These are phyloP conservation scores for Colossoma macropomum DNA, from an alignment of 2,113 vertebrate species.

Conservation along the genomic window DNA sequence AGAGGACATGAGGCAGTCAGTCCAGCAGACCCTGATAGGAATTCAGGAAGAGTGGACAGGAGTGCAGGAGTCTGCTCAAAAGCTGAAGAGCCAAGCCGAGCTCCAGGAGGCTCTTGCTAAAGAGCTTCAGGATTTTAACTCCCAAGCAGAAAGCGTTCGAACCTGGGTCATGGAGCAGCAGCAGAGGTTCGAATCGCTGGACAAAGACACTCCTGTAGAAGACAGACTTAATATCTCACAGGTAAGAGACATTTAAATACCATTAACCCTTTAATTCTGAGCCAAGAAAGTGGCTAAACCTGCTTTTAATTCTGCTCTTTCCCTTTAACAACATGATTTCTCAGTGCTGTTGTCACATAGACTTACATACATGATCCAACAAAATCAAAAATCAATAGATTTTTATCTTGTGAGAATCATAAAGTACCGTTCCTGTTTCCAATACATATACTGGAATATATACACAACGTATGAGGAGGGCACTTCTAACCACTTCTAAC, in stretches of 20 bases:
- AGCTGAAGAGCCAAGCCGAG: conserved; percentile 46
- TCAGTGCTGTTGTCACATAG: too few relatives aligned
- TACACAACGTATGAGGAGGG: too few relatives aligned
- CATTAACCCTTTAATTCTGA: background rate
- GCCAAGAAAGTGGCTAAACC: too few relatives aligned
- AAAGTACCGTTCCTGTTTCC: too few relatives aligned
- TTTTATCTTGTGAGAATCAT: too few relatives aligned
- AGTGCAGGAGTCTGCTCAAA: conserved; percentile 51
- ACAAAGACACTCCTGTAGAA: conserved; percentile 30
- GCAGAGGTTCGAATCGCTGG: conserved; percentile 32
- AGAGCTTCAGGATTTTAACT: conserved; percentile 48
- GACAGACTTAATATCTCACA: conserved; percentile 45
- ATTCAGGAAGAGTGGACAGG: conserved; percentile 60
- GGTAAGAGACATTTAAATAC: conserved; percentile 54
- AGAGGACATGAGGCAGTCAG: conserved; percentile 48
- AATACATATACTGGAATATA: too few relatives aligned
- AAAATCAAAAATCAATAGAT: too few relatives aligned
- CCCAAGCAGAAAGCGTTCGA: conserved; percentile 33
- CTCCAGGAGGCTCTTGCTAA: conserved; percentile 55
- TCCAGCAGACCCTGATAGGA: conserved; percentile 48
- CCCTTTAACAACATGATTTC: too few relatives aligned
- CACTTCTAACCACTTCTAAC: too few relatives aligned
- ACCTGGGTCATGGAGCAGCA: conserved; percentile 58
- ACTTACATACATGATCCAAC: too few relatives aligned
- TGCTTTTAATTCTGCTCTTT: too few relatives aligned